Conservation (phyloP, 2,797 vertebrate species). For the Pipistrellus pipistrellus region DNA sequence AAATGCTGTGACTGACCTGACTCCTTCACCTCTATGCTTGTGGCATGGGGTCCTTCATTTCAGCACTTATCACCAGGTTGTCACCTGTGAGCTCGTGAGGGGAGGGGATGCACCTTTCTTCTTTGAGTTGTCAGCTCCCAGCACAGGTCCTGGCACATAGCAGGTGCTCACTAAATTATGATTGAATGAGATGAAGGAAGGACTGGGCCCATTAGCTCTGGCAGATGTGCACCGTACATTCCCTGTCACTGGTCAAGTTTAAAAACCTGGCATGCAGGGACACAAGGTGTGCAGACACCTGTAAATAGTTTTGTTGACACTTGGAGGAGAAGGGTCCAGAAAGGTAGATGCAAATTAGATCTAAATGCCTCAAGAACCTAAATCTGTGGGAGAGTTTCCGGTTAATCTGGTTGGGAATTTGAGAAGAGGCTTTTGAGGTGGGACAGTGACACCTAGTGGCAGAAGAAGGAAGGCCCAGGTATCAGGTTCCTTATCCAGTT, state of each 20-base stretch:
- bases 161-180: neutral
- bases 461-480: neutral
- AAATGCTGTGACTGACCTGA: neutral
- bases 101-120: neutral
- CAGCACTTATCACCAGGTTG: neutral
- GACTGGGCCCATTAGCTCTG: neutral
- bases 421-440: slow-evolving; percentile 15
- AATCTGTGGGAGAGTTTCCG: neutral
- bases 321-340: neutral
- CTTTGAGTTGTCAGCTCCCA: neutral
- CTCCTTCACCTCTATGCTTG: neutral
- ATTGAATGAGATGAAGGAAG: neutral
- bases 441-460: slow-evolving; percentile 78
- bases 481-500: neutral
- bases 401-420: neutral
- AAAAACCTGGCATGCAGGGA: neutral
- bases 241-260: neutral
- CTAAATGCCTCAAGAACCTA: neutral
- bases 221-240: neutral
- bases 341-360: neutral
- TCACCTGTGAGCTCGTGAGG: neutral
- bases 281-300: neutral
- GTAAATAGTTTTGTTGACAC: neutral
- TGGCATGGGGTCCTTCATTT: neutral
- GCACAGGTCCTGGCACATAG: neutral